Evolutionary conservation across 1,140 invertebrate genomes (phyloP).

Genomic region (Saccostrea cuccullata): DNA sequence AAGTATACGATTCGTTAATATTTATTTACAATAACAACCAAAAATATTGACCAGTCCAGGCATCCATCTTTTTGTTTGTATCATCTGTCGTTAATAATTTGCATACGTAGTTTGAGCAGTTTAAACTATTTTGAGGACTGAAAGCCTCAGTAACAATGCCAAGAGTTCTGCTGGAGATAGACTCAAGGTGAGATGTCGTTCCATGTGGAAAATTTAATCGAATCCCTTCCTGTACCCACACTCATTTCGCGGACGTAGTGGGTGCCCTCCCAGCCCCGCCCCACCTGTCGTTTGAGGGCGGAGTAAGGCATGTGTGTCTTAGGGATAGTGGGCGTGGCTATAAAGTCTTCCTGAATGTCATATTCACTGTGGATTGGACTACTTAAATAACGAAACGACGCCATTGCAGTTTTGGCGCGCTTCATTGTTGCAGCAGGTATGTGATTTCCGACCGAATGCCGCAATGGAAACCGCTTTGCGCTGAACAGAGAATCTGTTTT

Average conservation of each 20-base stretch:
- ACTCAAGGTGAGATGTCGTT: constrained; percentile 73
- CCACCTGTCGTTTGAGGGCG: constrained; percentile 69
- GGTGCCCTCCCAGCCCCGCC: constrained; percentile 70
- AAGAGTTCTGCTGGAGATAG: background rate
- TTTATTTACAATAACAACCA: too few relatives aligned
- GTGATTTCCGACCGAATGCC: constrained; percentile 66
- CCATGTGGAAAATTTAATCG: constrained; percentile 72
- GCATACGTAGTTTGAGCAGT: too few relatives aligned
- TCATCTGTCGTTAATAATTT: too few relatives aligned
- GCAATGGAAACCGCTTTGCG: constrained; percentile 60
- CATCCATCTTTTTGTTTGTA: too few relatives aligned
- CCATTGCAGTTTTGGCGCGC: constrained; percentile 60
- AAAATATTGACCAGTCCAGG: too few relatives aligned
- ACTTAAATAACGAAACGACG: constrained; percentile 62
- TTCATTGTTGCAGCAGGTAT: constrained; percentile 74
- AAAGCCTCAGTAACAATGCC: too few relatives aligned
- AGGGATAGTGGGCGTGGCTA: constrained; percentile 71
- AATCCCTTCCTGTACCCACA: constrained; percentile 70
- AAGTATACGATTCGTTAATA: too few relatives aligned
- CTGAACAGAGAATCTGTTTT: constrained; percentile 50
- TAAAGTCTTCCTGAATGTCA: constrained; percentile 68
- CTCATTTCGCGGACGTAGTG: constrained; percentile 74
- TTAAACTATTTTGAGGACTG: too few relatives aligned
- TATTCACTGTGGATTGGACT: constrained; percentile 68
- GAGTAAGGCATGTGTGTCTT: constrained; percentile 76